Base-by-base conservation (phyloP, 35 echinoderm and acorn worm species). In the Holothuria glaberrima region DNA sequence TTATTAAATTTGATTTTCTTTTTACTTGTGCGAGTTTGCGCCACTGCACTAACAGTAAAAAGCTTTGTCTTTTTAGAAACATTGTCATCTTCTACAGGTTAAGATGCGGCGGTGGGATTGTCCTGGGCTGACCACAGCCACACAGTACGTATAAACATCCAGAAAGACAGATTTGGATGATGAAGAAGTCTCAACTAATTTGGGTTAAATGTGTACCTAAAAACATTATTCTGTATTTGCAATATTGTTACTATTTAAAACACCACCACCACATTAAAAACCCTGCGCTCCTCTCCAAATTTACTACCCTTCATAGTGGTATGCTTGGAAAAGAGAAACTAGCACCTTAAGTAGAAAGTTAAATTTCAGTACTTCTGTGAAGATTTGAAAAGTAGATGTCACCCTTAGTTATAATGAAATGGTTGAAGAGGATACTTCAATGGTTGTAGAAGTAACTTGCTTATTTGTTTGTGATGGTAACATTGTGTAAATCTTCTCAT, bases 21-120 rank as follows among this genome's bases (percentile, higher is more conserved):
- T 52, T 30, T 54, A 54, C 13, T 38, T 48, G 36, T 78, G 74
- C 74, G 20, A 45, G 50, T 78, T 48, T 78, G 74, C 74, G 50
- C 74, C 74, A 78, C 74, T 78, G 74, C 74, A 78, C 74, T 78
- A 78, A 78, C 74, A 5, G 74, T 78, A 48, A 78, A 78, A 78
- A 78, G 74, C 74, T 78, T 78, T 78, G 74, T 78, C 74, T 78
- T 78, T 78, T 78, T 78, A 78, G 74, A 78, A 9, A 20, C 35
- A 78, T 78, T 78, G 74, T 78, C 74, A 50, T 78, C 71, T 78
- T 48, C 74, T 78, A 48, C 74, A 78, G 74, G 38, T 78, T 78
- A 78, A 78, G 74, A 41, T 78, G 74, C 38, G 74, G 50, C 74
- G 36, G 21, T 48, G 44, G 74, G 74, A 78, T 78, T 78, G 74